phyloP scores from a whole-genome alignment of 2,888 invertebrate species.

The Brachynemurus nebulosus region DNA sequence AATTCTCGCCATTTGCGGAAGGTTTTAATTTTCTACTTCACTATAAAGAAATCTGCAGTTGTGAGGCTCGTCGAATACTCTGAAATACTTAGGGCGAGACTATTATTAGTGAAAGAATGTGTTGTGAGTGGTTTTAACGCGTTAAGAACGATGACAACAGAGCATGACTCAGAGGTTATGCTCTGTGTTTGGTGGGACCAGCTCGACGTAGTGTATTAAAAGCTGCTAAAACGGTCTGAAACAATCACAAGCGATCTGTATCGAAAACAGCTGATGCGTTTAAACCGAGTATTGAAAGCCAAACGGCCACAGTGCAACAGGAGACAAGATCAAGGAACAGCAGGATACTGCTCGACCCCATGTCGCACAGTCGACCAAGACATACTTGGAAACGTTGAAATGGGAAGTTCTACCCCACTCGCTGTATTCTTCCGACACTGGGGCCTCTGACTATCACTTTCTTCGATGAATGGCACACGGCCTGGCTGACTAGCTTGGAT shows the following conservation, averaged over 20 bases:
- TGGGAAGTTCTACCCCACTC: slow-evolving; percentile 18
- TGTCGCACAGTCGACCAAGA: slow-evolving; percentile 5
- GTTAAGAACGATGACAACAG: neutral
- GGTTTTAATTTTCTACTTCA: too few relatives aligned
- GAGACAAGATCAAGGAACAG: slow-evolving; percentile 4
- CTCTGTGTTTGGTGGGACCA: neutral
- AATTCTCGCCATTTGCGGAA: neutral
- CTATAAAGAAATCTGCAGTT: neutral
- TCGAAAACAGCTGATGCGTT: slow-evolving; percentile 1
- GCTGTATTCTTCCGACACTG: slow-evolving; percentile 17
- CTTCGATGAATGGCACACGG: slow-evolving; percentile 16
- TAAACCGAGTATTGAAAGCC: neutral
- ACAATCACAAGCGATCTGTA: neutral
- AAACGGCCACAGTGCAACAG: neutral
- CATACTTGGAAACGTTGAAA: slow-evolving; percentile 13
- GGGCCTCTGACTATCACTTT: slow-evolving; percentile 18
- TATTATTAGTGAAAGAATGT: neutral
- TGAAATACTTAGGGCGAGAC: neutral
- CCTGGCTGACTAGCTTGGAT: slow-evolving; percentile 17
- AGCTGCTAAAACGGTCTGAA: neutral
- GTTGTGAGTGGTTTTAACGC: neutral
- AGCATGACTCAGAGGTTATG: neutral
- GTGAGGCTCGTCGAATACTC: neutral
- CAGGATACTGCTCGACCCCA: slow-evolving; percentile 18
- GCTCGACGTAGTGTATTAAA: neutral